Evolutionary conservation across 1,140 invertebrate species (phyloP).

Genomic region (Pissodes strobi): DNA sequence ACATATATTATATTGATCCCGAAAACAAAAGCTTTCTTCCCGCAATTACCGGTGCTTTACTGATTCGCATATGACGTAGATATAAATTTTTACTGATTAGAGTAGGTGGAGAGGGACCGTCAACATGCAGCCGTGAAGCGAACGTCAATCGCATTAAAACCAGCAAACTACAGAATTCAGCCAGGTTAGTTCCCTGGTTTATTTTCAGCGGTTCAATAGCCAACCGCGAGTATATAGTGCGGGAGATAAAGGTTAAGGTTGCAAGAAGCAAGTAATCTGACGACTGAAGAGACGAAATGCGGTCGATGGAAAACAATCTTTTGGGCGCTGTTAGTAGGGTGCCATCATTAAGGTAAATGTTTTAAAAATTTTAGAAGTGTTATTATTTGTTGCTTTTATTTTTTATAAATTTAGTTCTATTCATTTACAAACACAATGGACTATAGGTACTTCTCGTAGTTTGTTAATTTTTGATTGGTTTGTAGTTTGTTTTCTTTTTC

Average conservation of each 20-base stretch:
- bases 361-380: no score
- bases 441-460: no score
- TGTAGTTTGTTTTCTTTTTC: no score
- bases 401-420: no score
- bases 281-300: constrained; percentile 10
- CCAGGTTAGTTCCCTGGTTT: constrained; percentile 26
- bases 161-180: constrained; percentile 18
- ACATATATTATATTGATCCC: background rate
- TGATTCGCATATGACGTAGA: constrained; percentile 30
- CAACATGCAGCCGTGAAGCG: constrained; percentile 9
- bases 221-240: constrained; percentile 8
- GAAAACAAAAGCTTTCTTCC: background rate
- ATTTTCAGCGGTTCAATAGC: constrained; percentile 27
- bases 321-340: constrained; percentile 23
- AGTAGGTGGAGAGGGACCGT: constrained; percentile 22
- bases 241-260: constrained; percentile 21
- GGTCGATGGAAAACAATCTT: constrained; percentile 28
- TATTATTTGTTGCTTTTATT: no score
- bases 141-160: constrained; percentile 30
- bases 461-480: no score
- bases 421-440: no score
- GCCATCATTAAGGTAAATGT: constrained; percentile 38
- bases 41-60: constrained; percentile 16
- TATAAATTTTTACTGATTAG: constrained; percentile 36
- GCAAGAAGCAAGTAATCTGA: background rate